Evolutionary conservation across 30 jellyfish, hydroid and myxozoan genomes (phyloP).

Genomic region (Hydractinia symbiolongicarpus): DNA sequence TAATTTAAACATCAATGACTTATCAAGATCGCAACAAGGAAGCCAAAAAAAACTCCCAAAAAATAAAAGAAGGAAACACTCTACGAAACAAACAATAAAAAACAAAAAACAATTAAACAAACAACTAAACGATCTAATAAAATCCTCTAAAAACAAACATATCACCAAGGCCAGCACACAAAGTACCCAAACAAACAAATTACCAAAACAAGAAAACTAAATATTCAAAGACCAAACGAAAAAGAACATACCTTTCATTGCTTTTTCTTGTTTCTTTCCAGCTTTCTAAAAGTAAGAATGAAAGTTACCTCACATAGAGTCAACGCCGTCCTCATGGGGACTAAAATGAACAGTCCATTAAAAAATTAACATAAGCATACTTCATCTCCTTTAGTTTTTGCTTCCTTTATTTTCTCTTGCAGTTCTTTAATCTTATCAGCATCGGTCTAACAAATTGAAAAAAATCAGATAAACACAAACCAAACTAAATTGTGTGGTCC

Average conservation of each 20-base stretch:
- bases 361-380: not conserved
- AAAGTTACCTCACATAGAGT: not conserved
- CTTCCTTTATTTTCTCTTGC: slow-evolving; percentile 63
- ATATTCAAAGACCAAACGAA: too few species aligned
- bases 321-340: not conserved
- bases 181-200: too few species aligned
- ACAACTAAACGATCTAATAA: not conserved
- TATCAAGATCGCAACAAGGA: not conserved
- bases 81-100: too few species aligned
- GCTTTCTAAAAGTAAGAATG: slow-evolving; percentile 41
- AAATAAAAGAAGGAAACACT: not conserved
- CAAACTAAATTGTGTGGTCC: not conserved
- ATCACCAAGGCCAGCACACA: too few species aligned
- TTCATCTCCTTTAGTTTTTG: slow-evolving; percentile 43
- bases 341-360: not conserved
- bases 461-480: not conserved
- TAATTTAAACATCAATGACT: not conserved
- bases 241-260: slow-evolving; percentile 52
- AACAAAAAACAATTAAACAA: too few species aligned
- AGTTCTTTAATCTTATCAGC: slow-evolving; percentile 63
- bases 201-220: too few species aligned
- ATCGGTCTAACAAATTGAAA: slow-evolving; percentile 50
- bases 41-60: not conserved
- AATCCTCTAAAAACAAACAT: too few species aligned
- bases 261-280: slow-evolving; percentile 86